A percentile compares a stretch with the other conserved stretches of the same genome.
Evolutionary conservation across 1,140 invertebrate genomes (phyloP).

Genomic region (Drosophila ananassae): DNA sequence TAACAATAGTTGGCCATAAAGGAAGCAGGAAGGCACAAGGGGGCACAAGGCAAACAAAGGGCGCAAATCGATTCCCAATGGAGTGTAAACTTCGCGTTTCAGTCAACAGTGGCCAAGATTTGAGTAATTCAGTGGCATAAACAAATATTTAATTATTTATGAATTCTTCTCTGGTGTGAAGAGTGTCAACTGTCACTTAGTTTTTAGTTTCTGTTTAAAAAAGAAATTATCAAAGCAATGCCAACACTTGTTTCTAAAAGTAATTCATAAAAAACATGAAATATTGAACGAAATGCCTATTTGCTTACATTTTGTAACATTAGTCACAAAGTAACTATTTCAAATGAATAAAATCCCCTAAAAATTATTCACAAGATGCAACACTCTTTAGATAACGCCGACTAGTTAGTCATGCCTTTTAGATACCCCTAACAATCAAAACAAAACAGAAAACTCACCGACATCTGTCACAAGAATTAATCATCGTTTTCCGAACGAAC

Average conservation of each 20-base stretch:
- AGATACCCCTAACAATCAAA: constrained; percentile 4
- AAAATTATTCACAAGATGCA: constrained; percentile 3
- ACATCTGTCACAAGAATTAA: background rate
- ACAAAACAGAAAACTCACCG: constrained; percentile 5
- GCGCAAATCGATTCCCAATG: constrained; percentile 5
- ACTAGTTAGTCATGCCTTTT: background rate
- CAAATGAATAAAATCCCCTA: background rate
- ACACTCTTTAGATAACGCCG: constrained; percentile 14
- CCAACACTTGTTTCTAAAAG: no score
- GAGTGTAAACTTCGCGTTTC: background rate
- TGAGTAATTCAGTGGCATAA: background rate
- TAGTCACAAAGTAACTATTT: background rate
- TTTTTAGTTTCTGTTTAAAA: background rate
- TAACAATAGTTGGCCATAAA: constrained; percentile 38
- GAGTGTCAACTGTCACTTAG: background rate
- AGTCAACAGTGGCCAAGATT: background rate
- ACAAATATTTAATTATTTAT: constrained; percentile 12
- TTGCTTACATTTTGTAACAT: background rate
- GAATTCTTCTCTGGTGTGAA: background rate
- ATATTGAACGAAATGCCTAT: no score
- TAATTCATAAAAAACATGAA: no score
- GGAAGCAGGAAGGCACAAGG: background rate
- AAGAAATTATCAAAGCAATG: background rate
- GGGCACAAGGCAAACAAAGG: background rate
- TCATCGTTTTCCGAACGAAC: background rate